Base-by-base conservation (phyloP, 2,888 invertebrate genomes). In the Idaea biselata region DNA sequence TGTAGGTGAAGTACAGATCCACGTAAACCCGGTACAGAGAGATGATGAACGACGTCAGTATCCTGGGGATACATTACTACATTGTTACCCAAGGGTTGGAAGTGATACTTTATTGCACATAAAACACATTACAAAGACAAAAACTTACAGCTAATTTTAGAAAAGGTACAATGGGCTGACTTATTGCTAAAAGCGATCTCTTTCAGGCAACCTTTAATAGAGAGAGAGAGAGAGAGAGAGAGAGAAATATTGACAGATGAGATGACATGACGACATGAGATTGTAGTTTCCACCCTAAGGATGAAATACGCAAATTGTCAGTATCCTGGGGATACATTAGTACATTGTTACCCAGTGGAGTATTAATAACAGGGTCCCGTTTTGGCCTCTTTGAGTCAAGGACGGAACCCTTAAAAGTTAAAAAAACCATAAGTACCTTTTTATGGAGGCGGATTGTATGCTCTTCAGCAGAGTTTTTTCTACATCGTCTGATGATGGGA, bases 1-100 rank as follows among this genome's bases (percentile, higher is more conserved):
- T 94, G 88, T 99, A 99, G 0, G 99, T 99, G 93, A 99, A 99
- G 90, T 98, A 97, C 18, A 99, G 94, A 75, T 98, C 96, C 25
- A 96, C 96, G 90, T 98, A 99, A 1, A 97, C 93, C 60, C 95
- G 94, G 93, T 99, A 99, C 8, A 99, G 93, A 5, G 96, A 93
- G 57, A 94, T 87, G 65, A 99, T 95, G 88, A 99, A 99, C 32
- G 95, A 95, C 0, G 96, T 95, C 16, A 98, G 90, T 71, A 95
- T 93, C 73, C 97, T 97, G 93, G 0, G 70, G 73, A 11, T 4
- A 18, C 16, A 16, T 55, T n/a, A n/a, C n/a, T n/a, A n/a, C n/a
- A 32, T 32, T 6, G 32, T 32, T 32, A 32, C 32, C 7, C 1
- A 16, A 1, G 54, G 54, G 14, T 7, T 54, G 1, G 54, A 54